These are phyloP conservation scores for Mimumesa dahlbomi DNA, from an alignment of 2,888 invertebrate genomes.

Conservation along the genomic window DNA sequence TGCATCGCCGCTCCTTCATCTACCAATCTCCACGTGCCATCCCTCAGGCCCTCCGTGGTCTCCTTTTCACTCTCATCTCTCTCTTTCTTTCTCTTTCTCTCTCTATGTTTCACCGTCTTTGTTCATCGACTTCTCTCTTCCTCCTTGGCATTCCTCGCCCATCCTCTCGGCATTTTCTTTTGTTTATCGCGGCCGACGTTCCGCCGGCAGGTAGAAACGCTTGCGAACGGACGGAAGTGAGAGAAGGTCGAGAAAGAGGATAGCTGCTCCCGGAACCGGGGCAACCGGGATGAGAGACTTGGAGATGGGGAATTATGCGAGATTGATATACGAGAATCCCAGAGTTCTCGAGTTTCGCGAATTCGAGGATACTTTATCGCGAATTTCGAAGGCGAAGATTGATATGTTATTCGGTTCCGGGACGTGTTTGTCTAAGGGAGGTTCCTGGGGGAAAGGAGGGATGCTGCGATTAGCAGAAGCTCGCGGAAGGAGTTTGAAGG, in stretches of 20 bases:
- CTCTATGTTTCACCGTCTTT: background rate
- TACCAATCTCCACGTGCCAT: conserved; percentile 31
- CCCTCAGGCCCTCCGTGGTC: conserved; percentile 25
- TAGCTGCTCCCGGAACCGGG: background rate
- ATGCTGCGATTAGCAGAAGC: background rate
- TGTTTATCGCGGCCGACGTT: conserved; percentile 39
- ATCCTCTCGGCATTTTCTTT: conserved; percentile 25
- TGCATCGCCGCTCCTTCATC: conserved; percentile 15
- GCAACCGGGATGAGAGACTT: background rate
- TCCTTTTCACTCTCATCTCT: conserved; percentile 27
- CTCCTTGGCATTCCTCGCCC: background rate
- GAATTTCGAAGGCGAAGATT: background rate
- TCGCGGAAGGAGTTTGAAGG: conserved; percentile 8
- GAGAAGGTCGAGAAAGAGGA: background rate
- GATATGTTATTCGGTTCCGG: too few relatives aligned
- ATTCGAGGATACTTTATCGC: too few relatives aligned
- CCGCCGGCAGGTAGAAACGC: conserved; percentile 15
- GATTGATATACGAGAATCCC: too few relatives aligned
- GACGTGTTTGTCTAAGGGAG: too few relatives aligned
- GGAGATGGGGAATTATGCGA: background rate
- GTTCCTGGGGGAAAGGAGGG: background rate
- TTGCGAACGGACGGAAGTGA: conserved; percentile 3
- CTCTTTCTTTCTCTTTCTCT: background rate
- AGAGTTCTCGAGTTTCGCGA: too few relatives aligned
- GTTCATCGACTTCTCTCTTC: background rate